phyloP scores from a whole-genome alignment of 1,140 invertebrate species.

The Lepidurus couesii region DNA sequence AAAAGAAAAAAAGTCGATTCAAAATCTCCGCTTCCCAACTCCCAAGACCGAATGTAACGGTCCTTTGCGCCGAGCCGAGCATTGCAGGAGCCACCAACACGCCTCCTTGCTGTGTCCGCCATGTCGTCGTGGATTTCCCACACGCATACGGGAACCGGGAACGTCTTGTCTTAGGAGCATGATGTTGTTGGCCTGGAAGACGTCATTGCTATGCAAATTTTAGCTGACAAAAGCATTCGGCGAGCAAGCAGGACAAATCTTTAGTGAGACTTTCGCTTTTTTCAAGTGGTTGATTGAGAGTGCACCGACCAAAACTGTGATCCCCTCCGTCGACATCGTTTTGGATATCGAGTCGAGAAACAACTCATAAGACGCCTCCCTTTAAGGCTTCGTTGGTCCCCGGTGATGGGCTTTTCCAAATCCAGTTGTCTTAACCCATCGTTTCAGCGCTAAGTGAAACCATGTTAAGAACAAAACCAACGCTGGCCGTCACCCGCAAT shows the following conservation, averaged over 20 bases:
- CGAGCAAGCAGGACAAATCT: neutral
- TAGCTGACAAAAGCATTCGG: neutral
- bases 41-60: neutral
- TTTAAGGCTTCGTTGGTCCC: too few relatives aligned
- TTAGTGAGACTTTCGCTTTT: neutral
- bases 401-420: too few relatives aligned
- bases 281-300: neutral
- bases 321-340: neutral
- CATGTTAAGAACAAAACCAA: too few relatives aligned
- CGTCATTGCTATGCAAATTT: conserved; percentile 15
- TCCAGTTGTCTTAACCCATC: too few relatives aligned
- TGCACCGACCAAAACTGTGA: neutral
- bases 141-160: neutral
- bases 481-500: too few relatives aligned
- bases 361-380: too few relatives aligned
- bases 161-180: conserved; percentile 18
- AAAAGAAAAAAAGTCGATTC: too few relatives aligned
- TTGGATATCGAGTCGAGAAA: too few relatives aligned
- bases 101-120: conserved; percentile 3
- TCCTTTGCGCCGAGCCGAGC: neutral
- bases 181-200: conserved; percentile 14
- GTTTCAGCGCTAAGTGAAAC: too few relatives aligned
- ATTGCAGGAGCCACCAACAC: neutral
- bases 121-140: neutral
- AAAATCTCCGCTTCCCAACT: neutral